These are phyloP conservation scores for Isotomurus palustris DNA, from an alignment of 2,888 invertebrate species.

Conservation along the genomic window DNA sequence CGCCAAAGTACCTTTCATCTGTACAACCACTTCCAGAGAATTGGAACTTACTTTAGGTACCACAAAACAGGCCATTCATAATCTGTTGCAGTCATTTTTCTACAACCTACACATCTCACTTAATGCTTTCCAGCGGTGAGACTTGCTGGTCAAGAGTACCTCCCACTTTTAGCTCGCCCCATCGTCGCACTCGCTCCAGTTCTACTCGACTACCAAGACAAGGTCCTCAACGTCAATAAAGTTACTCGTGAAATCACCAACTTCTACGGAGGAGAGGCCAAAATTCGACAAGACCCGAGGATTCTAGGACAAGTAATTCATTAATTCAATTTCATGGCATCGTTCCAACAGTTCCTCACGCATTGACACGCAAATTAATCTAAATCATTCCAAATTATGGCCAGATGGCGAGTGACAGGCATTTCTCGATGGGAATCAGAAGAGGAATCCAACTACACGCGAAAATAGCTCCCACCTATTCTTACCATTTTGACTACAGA, in stretches of 20 bases:
- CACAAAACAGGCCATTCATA: background rate
- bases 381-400: too few relatives aligned
- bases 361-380: background rate
- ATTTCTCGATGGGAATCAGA: conserved; percentile 27
- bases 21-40: conserved; percentile 29
- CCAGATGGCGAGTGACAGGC: conserved; percentile 29
- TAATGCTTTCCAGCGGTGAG: conserved; percentile 21
- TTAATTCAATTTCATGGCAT: background rate
- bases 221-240: conserved; percentile 22
- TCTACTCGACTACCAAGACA: conserved; percentile 27
- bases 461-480: conserved; percentile 30
- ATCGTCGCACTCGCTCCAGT: conserved; percentile 19
- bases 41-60: conserved; percentile 29
- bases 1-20: conserved; percentile 24
- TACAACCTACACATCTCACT: background rate
- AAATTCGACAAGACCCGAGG: conserved; percentile 19
- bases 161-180: conserved; percentile 22
- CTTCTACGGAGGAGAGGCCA: conserved; percentile 26
- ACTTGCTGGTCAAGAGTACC: conserved; percentile 24
- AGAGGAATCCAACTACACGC: conserved; percentile 23
- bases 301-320: conserved; percentile 19
- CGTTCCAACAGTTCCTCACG: background rate
- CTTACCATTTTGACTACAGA: conserved; percentile 24
- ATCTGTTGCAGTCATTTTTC: background rate
- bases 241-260: conserved; percentile 21